Evolutionary conservation across 2,888 invertebrate species (phyloP), one percentile per base, ranked within the genome.

Genomic region (Zootermopsis nevadensis): DNA sequence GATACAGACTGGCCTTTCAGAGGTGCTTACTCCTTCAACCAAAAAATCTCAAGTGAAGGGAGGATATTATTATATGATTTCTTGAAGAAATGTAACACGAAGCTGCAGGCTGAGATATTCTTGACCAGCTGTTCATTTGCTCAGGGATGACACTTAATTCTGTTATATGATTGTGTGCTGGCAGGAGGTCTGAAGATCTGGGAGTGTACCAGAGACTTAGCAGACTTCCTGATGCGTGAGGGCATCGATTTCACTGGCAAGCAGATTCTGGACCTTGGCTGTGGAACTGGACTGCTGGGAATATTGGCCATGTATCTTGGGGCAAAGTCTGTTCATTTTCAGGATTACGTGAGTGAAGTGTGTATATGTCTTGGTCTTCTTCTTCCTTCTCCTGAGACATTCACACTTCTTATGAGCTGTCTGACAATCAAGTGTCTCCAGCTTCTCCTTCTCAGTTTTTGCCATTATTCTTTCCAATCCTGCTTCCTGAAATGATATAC

Each of bases 181-280:
- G 15, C 87, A 97, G 98, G 98, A 87, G 99, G 99, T 19, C 91
- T 98, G 48, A 98, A 98, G 91, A 93, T 98, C 84, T 99, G 99
- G 99, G 98, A 99, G 91, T 97, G 98, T 88, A 96, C 97, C 8
- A 91, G 93, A 87, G 98, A 98, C 89, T 89, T 98, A 82, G 89
- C 94, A 60, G 89, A 93, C 84, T 96, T 94, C 89, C 88, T 98
- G 60, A 87, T 90, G 7, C 60, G 80, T 24, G 80, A 83, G 67
- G 87, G 89, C 85, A 84, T 87, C 82, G 84, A 86, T 38, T 90
- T 93, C 27, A 87, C 91, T 69, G 89, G 90, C 35, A 93, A 92
- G 87, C 90, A 89, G 77, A 93, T 98, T 0, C 89, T 98, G 80
- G 98, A 98, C 91, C 91, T 98, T 84, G 99, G 99, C 0, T 99